phyloP scores from a whole-genome alignment of 1,140 invertebrate species.

The Plodia interpunctella region DNA sequence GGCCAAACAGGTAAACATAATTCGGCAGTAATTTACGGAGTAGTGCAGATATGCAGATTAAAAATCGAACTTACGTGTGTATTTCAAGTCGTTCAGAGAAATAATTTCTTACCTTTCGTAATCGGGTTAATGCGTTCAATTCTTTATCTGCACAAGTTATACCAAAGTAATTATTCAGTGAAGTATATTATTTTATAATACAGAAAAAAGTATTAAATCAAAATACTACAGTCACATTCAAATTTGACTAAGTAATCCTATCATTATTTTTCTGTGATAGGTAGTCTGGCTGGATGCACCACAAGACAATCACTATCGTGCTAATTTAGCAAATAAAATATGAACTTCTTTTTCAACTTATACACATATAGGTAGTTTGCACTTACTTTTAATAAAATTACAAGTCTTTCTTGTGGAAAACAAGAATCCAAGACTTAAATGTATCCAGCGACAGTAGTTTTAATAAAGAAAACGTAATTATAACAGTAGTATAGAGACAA shows the following conservation, averaged over 20 bases:
- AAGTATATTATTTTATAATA: too few relatives aligned
- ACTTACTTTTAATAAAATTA: neutral
- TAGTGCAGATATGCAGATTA: neutral
- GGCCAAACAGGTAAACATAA: slow-evolving; percentile 20
- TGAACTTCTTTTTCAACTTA: neutral
- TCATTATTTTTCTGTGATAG: neutral
- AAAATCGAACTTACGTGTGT: too few relatives aligned
- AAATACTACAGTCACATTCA: neutral
- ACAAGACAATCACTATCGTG: neutral
- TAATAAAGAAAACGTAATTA: too few relatives aligned
- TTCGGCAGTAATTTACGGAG: neutral
- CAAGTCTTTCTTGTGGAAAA: neutral
- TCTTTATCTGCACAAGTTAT: slow-evolving; percentile 1
- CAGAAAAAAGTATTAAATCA: neutral
- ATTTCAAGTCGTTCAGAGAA: too few relatives aligned
- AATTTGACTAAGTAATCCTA: neutral
- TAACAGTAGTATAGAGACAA: too few relatives aligned
- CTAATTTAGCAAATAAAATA: neutral
- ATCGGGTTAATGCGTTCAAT: neutral
- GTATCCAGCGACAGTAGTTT: too few relatives aligned
- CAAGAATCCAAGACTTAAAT: neutral
- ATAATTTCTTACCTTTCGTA: too few relatives aligned
- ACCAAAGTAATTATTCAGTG: neutral
- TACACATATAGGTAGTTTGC: neutral
- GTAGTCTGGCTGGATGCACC: neutral